phyloP scores from a whole-genome alignment of 2,113 vertebrate species.

The Odontophorus gujanensis region DNA sequence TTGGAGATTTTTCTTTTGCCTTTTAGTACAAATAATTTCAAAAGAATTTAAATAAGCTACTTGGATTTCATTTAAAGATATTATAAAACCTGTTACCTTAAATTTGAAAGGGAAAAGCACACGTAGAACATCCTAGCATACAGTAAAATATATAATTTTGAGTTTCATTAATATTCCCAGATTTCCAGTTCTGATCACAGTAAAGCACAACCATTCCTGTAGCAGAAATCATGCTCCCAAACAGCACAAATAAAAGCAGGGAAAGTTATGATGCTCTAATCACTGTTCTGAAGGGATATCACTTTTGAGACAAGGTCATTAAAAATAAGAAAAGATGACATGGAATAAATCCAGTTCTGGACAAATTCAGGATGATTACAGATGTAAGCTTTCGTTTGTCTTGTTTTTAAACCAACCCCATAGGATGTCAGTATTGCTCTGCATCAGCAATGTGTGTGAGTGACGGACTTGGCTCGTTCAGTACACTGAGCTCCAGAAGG shows the following conservation, averaged over 20 bases:
- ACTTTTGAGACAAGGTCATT: not conserved
- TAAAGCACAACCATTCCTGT: not conserved
- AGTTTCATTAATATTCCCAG: not conserved
- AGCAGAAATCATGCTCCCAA: not conserved
- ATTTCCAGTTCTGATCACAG: not conserved
- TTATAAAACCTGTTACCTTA: not conserved
- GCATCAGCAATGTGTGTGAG: not conserved
- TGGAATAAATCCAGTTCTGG: not conserved
- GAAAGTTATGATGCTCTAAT: not conserved
- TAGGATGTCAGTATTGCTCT: slow-evolving; percentile 40
- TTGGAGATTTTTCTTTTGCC: not conserved
- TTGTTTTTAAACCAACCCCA: not conserved
- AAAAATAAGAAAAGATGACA: not conserved
- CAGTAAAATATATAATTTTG: not conserved
- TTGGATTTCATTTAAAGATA: not conserved
- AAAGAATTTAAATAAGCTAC: not conserved
- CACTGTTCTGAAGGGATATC: not conserved
- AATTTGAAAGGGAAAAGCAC: not conserved
- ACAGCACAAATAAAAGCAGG: fast-evolving
- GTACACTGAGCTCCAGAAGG: not conserved
- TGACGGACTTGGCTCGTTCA: fast-evolving
- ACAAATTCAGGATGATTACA: not conserved
- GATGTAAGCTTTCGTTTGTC: not conserved
- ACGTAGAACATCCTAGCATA: not conserved
- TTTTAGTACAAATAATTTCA: not conserved